Conservation (phyloP, 2,888 invertebrate species). For the Hemithea aestivaria region DNA sequence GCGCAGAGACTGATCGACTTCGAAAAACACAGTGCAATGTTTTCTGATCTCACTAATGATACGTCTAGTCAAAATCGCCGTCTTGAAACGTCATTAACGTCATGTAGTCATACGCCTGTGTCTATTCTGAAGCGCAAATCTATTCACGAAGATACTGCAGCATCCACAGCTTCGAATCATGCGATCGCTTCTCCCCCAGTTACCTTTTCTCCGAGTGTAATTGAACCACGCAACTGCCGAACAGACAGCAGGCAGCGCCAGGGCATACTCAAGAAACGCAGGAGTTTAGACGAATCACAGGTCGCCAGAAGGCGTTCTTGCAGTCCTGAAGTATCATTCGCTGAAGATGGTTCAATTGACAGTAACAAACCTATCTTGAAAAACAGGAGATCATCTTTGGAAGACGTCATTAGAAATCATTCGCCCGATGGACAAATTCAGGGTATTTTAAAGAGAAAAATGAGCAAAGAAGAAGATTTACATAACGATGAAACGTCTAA, state of each 20-base stretch:
- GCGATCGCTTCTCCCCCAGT: conserved; percentile 83
- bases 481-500: conserved; percentile 81
- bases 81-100: conserved; percentile 58
- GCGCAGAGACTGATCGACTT: conserved; percentile 77
- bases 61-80: conserved; percentile 75
- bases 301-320: conserved; percentile 83
- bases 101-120: conserved; percentile 72
- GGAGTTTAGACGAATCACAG: conserved; percentile 89
- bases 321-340: conserved; percentile 83
- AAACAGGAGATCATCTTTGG: conserved; percentile 84
- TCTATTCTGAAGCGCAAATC: conserved; percentile 86
- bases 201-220: conserved; percentile 88
- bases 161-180: conserved; percentile 72
- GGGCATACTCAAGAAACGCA: conserved; percentile 90
- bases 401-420: conserved; percentile 82
- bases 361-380: conserved; percentile 83
- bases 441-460: conserved; percentile 84
- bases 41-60: conserved; percentile 76
- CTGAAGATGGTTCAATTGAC: conserved; percentile 76
- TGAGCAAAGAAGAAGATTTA: conserved; percentile 81
- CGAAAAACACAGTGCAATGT: conserved; percentile 77
- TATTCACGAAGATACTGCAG: conserved; percentile 72
- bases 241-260: conserved; percentile 81
- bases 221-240: conserved; percentile 81
- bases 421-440: conserved; percentile 83